A percentile compares a stretch with the other conserved stretches of the same genome.
Evolutionary conservation across 2,888 invertebrate species (phyloP).

Genomic region (Lasioglossum villosulum): DNA sequence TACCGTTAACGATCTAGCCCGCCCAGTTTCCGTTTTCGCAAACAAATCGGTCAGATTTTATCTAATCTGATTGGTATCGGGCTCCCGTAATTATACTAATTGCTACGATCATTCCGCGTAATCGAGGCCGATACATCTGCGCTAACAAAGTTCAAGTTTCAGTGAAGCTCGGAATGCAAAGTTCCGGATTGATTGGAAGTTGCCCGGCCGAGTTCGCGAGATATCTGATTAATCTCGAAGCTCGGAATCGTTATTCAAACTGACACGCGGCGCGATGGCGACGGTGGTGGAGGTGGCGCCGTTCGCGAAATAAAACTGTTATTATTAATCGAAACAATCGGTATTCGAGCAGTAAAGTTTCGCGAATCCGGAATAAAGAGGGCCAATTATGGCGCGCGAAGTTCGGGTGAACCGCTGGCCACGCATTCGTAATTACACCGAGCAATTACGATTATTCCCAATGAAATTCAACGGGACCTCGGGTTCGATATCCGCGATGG

Average conservation of each 20-base stretch:
- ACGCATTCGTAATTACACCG: conserved; percentile 9
- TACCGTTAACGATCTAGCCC: neutral
- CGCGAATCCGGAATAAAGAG: neutral
- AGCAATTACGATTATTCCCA: conserved; percentile 21
- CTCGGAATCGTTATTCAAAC: neutral
- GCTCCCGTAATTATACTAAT: neutral
- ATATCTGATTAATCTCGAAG: neutral
- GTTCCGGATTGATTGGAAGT: conserved; percentile 5
- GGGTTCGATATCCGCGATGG: neutral
- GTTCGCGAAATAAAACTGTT: neutral
- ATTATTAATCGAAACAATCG: neutral
- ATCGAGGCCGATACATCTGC: neutral
- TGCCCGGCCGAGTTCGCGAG: conserved; percentile 5
- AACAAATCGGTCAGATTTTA: neutral
- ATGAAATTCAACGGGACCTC: conserved; percentile 27
- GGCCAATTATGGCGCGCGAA: neutral
- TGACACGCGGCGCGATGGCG: neutral
- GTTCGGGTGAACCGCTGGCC: neutral
- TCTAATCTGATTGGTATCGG: neutral
- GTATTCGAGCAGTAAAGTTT: neutral
- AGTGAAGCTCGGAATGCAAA: neutral
- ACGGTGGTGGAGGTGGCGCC: neutral
- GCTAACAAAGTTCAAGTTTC: conserved; percentile 2
- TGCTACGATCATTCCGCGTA: neutral
- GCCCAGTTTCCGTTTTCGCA: neutral